These are phyloP conservation scores for Caenorhabditis macrosperma DNA, from an alignment of 2,888 invertebrate genomes.

Conservation along the genomic window DNA sequence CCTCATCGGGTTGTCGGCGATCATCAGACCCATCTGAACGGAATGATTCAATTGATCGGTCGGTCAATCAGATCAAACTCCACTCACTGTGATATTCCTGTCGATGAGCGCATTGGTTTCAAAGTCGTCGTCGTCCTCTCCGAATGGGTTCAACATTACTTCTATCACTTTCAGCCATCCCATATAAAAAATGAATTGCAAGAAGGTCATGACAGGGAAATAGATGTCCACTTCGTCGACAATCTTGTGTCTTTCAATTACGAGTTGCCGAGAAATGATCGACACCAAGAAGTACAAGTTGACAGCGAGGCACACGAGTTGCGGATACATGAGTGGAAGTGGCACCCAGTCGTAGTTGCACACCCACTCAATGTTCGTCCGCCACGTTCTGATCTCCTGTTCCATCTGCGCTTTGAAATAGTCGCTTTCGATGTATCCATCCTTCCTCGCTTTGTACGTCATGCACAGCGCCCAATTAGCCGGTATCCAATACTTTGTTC, in stretches of 20 bases:
- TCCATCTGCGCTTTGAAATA: constrained; percentile 66
- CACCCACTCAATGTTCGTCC: constrained; percentile 70
- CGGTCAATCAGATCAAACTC: constrained; percentile 20
- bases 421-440: constrained; percentile 70
- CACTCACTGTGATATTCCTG: constrained; percentile 70
- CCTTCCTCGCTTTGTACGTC: constrained; percentile 67
- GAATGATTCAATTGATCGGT: constrained; percentile 2
- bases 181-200: constrained; percentile 78
- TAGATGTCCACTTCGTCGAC: constrained; percentile 70
- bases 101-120: constrained; percentile 73
- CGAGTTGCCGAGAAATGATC: constrained; percentile 74
- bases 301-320: constrained; percentile 72
- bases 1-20: constrained; percentile 75
- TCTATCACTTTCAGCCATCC: constrained; percentile 78
- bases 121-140: constrained; percentile 74
- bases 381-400: constrained; percentile 65
- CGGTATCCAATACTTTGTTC: constrained; percentile 69
- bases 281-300: constrained; percentile 75
- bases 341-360: constrained; percentile 73
- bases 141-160: constrained; percentile 71
- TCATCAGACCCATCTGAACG: constrained; percentile 76
- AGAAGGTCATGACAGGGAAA: constrained; percentile 76
- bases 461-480: constrained; percentile 71
- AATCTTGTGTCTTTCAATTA: constrained; percentile 59
- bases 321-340: constrained; percentile 67